A percentile compares a stretch with the other conserved stretches of the same genome.
Evolutionary conservation across 2,797 vertebrate species (phyloP).

Genomic region (Mus caroli): DNA sequence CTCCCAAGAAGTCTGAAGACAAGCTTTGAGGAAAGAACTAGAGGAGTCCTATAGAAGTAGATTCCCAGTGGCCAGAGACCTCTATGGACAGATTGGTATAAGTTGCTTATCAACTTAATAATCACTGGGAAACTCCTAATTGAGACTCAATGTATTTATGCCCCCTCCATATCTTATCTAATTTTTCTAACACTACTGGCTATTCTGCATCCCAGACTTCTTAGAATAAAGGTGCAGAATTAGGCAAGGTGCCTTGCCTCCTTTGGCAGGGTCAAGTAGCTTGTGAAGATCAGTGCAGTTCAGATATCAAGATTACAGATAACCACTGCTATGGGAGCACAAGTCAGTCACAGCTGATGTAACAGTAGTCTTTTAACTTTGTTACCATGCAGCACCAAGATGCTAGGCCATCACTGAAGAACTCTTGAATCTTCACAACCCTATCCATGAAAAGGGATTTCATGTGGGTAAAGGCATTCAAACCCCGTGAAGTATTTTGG

Average conservation of each 20-base stretch:
- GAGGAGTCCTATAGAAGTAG: neutral
- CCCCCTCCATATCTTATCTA: neutral
- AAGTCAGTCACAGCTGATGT: neutral
- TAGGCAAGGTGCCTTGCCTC: neutral
- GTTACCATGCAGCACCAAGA: neutral
- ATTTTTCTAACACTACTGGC: no score
- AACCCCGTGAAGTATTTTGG: neutral
- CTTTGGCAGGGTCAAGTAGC: neutral
- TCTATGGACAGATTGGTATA: neutral
- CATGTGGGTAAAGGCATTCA: neutral
- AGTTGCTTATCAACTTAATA: neutral
- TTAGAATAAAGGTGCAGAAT: neutral
- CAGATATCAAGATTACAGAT: neutral
- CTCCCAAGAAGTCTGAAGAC: neutral
- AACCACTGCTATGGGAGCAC: neutral
- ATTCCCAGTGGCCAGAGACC: neutral
- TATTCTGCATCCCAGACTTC: neutral
- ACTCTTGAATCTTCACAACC: neutral
- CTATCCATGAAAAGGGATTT: slow-evolving; percentile 19
- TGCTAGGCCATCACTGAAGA: neutral
- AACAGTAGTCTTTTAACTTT: neutral
- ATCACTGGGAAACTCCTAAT: neutral
- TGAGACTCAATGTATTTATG: neutral
- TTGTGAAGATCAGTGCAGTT: neutral
- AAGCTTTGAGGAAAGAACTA: neutral